Conservation (phyloP, 1,140 invertebrate species). For the Mycetomoellerius zeteki region DNA sequence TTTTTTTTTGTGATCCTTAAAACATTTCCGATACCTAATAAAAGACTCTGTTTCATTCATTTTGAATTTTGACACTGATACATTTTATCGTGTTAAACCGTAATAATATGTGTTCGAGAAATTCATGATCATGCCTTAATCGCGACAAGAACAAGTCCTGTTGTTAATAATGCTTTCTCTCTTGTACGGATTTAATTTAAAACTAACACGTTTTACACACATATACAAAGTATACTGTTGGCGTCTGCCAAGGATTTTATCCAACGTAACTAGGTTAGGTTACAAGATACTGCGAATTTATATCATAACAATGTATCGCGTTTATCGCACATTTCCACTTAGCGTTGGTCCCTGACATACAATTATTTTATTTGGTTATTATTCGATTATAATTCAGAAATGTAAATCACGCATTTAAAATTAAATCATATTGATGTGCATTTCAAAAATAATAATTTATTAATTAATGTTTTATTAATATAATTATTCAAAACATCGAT, state of each 20-base stretch:
- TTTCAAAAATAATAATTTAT: conserved; percentile 4
- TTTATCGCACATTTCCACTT: conserved; percentile 23
- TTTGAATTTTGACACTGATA: neutral
- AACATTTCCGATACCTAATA: neutral
- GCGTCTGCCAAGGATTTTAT: conserved; percentile 5
- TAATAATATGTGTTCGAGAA: conserved; percentile 17
- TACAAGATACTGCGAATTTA: conserved; percentile 22
- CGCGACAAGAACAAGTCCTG: neutral
- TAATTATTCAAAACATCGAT: neutral
- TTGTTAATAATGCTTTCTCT: neutral
- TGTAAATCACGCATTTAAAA: neutral
- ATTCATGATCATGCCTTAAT: conserved; percentile 14
- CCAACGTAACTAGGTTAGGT: conserved; percentile 8
- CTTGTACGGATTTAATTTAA: conserved; percentile 20
- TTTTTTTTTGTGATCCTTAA: neutral
- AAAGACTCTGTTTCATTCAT: neutral
- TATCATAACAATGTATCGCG: conserved; percentile 7
- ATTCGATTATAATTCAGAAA: neutral
- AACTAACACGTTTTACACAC: conserved; percentile 10
- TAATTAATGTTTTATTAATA: neutral
- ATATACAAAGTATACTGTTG: neutral
- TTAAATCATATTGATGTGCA: neutral
- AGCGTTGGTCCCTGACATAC: neutral
- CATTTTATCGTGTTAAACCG: neutral
- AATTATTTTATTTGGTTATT: neutral